Evolutionary conservation across 2,797 vertebrate species (phyloP), one percentile per base, ranked within the genome.

Genomic region (Semotilus atromaculatus): DNA sequence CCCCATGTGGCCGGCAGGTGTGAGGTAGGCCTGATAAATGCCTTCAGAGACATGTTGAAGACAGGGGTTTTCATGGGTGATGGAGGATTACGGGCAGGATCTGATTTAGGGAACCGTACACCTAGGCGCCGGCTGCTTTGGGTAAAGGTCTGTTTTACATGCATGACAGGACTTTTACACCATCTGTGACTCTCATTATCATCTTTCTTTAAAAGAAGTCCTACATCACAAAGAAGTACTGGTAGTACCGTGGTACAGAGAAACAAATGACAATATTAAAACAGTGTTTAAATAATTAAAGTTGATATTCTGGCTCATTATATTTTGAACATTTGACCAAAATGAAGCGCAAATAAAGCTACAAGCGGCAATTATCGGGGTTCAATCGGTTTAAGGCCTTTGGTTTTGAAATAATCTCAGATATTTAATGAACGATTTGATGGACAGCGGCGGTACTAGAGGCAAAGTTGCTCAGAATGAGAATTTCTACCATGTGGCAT

Each of bases 71-170:
- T 85, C 91, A 91, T 91, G 91, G 88, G 87, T 92, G 92, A 94
- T 92, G 90, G 90, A 89, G 93, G 94, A 94, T 94, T 94, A 94
- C 91, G 93, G 89, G 93, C 85, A 26, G 91, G 89, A 92, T 94
- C 92, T 91, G 90, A 90, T 91, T 90, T 19, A 86, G 86, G 38
- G 90, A 94, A 92, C 92, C 88, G 90, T 91, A 84, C 83, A 88
- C 90, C 91, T 90, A 79, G 55, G 90, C 88, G 90, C 87, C 86
- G 7, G n/a, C 31, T 83, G 81, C 43, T 51, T 21, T 76, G 60
- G n/a, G 60, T 51, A 14, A 29, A 66, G n/a, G n/a, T 74, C 71
- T 74, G 14, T 74, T 82, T 51, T 40, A 74, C 72, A 29, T 6
- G 62, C 6, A 83, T 91, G 43, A 31, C 71, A 58, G 60, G n/a